phyloP scores from a whole-genome alignment of 2,888 invertebrate species.

The Eupithecia pulchellata region DNA sequence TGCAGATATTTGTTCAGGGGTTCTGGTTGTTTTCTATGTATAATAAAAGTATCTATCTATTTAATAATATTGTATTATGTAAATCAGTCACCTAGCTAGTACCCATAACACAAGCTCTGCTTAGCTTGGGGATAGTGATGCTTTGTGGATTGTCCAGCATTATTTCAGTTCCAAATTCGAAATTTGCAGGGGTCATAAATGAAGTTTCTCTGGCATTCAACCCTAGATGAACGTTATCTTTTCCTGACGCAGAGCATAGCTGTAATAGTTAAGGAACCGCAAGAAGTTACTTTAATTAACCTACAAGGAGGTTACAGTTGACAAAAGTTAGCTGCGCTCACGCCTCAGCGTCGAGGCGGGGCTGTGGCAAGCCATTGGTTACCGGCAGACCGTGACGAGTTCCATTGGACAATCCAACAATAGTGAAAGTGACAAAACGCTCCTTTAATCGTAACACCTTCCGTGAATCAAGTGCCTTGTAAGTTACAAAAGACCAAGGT shows the following conservation, averaged over 20 bases:
- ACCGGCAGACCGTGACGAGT: constrained; percentile 79
- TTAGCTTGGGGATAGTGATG: too few species aligned
- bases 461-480: constrained; percentile 60
- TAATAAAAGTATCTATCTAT: too few species aligned
- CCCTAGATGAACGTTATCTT: not conserved
- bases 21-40: too few species aligned
- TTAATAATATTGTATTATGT: too few species aligned
- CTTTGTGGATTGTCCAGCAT: not conserved
- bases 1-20: too few species aligned
- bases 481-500: too few species aligned
- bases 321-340: constrained; percentile 61
- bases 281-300: not conserved
- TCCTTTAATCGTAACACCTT: constrained; percentile 70
- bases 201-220: not conserved
- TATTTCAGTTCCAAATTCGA: not conserved
- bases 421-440: constrained; percentile 78
- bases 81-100: too few species aligned
- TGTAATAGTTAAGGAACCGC: not conserved
- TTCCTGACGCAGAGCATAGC: not conserved
- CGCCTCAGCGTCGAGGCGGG: constrained; percentile 80
- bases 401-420: constrained; percentile 79
- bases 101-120: too few species aligned
- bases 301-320: constrained; percentile 30
- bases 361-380: constrained; percentile 78
- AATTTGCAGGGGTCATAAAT: not conserved